Base-by-base conservation (phyloP, 2,888 invertebrate species). In the Drosophila gaucha region DNA sequence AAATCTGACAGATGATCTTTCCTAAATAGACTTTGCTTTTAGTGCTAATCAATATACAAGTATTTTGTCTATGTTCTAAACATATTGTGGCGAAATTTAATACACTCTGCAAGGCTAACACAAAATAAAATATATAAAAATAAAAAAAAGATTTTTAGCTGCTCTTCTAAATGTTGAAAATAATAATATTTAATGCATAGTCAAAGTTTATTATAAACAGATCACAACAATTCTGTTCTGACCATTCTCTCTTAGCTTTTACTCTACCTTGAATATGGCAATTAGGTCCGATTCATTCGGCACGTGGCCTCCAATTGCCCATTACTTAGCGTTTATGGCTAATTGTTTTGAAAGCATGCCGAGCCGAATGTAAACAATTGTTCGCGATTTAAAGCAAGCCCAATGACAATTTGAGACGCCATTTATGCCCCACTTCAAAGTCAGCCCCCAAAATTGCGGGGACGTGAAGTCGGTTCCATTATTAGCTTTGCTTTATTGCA, bases 401-500 rank as follows among this genome's bases (percentile, higher is more conserved):
- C 72, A 73, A 73, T 74, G 70, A 65, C 65, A 65, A 59, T 74
- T 44, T 9, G 31, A 49, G 65, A 65, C 39, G 52, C 69, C 69
- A 56, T 69, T 73, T 65, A 49, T 44, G 58, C 28, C 44, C 33
- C 54, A 43, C 41, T 69, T 69, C 64, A 67, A 67, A 54, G 50
- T 44, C 74, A 52, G 55, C 8, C 43, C 43, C 55, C 35, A 14
- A 63, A n/a, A 57, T 33, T 43, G 54, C 44, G 9, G 41, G 43
- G 46, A 64, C 64, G 52, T 60, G 55, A 8, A 30, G 55, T 16
- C 10, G 51, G 59, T 65, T 38, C 55, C 28, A 59, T 72, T 51
- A 43, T 56, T 54, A 26, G 56, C 30, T 51, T 30, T 28, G 9
- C 9, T 20, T 30, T 30, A 33, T 72, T 68, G 64, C 69, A 57